These are phyloP conservation scores for Dicyrtoma fusca DNA, from an alignment of 2,888 invertebrate species.

Conservation along the genomic window DNA sequence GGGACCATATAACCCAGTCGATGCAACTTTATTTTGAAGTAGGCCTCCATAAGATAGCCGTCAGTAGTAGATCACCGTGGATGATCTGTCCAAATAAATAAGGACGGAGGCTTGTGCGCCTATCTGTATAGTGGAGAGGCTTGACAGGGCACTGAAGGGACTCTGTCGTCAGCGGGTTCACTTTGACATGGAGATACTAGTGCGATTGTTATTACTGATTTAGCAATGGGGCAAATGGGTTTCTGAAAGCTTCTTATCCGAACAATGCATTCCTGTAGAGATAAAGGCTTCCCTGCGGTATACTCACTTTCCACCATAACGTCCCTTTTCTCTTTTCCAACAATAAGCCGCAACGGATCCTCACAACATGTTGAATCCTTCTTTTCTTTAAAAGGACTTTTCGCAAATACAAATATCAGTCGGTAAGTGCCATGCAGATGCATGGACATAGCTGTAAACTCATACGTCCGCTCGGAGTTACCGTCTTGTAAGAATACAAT, in stretches of 20 bases:
- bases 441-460: not conserved
- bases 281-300: slow-evolving; percentile 24
- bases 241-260: slow-evolving; percentile 39
- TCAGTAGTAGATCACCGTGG: too few species aligned
- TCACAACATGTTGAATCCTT: slow-evolving; percentile 31
- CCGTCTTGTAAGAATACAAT: too few species aligned
- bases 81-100: not conserved
- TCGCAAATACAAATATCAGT: slow-evolving; percentile 4
- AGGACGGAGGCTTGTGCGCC: not conserved
- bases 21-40: too few species aligned
- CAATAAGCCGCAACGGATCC: slow-evolving; percentile 33
- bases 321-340: slow-evolving; percentile 24
- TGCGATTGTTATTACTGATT: slow-evolving; percentile 40
- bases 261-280: slow-evolving; percentile 30
- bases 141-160: slow-evolving; percentile 7
- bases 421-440: not conserved
- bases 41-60: too few species aligned
- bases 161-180: slow-evolving; percentile 12
- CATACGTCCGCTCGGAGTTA: too few species aligned
- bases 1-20: too few species aligned
- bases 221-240: slow-evolving; percentile 37
- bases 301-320: slow-evolving; percentile 16
- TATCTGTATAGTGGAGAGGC: not conserved
- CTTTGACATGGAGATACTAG: slow-evolving; percentile 36
- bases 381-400: slow-evolving; percentile 20